Base-by-base conservation (phyloP, 1,140 invertebrate species). In the Bombus terrestris region DNA sequence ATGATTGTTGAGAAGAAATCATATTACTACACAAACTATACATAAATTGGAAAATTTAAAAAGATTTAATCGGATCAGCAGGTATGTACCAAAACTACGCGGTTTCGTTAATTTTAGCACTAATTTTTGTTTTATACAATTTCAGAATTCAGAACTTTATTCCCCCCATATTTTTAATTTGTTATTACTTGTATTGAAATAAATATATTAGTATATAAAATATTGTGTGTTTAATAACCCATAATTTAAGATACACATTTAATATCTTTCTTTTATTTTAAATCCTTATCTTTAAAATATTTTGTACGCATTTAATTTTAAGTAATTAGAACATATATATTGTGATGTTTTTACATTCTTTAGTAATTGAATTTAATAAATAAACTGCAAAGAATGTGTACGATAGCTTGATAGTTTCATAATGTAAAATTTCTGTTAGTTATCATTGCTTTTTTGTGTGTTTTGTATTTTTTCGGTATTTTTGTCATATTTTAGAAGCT, bases 11-110 rank as follows among this genome's bases (percentile, higher is more conserved):
- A 66, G 57, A 57, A 32, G 9, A 62, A 43, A 43, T 68, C 9
- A 35, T 22, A 39, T 41, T 28, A 37, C 57, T 2, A 74, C 1
- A 35, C 0, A 64, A 74, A 5, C 0, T 71, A 57, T 41, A 25
- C 41, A 3, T 8, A 18, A 57, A 53, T 62, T 28, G 28, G 12
- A 57, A 66, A 25, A 22, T 35, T 78, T 62, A 32, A 37, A 47
- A 25, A 68, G 15, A 22, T 64, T 43, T 73, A 28, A 32, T 81
- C 39, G 43, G 13, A 8, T 47, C 28, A 3, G 32, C 2, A 73
- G 83, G 83, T 85, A 85, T 25, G 69, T 32, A 69, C 6, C n/a
- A 59, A n/a, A 47, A 32, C 35, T 79, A 57, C 8, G n/a, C 15
- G 28, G 2, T n/a, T 79, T 79, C 18, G 39, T 72, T 73, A 13